A percentile compares a stretch with the other conserved stretches of the same genome.
phyloP scores from a whole-genome alignment of 2,888 invertebrate genomes.

The Polyommatus iphigenia region DNA sequence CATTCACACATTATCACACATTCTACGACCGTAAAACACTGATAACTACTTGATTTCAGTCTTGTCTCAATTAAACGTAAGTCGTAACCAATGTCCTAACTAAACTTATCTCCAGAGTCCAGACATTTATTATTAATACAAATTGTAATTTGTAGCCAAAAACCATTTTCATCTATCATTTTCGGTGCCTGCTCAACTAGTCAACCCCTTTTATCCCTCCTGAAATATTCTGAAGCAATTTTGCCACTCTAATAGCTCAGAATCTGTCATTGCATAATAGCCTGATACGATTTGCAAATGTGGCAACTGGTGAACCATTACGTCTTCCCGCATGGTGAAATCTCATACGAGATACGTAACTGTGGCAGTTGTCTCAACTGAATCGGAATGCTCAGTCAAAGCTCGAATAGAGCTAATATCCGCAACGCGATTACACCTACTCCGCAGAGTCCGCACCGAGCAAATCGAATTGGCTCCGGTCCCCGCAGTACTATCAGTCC shows the following conservation, averaged over 20 bases:
- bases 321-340: background rate
- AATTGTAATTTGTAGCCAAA: background rate
- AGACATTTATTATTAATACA: too few species aligned
- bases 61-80: background rate
- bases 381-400: slow-evolving; percentile 11
- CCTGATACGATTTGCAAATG: background rate
- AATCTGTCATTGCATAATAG: background rate
- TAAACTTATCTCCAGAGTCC: background rate
- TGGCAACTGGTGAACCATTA: background rate
- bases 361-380: slow-evolving; percentile 9
- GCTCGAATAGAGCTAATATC: slow-evolving; percentile 10
- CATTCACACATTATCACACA: slow-evolving; percentile 10
- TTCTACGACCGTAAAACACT: slow-evolving; percentile 1
- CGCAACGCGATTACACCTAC: background rate
- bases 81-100: background rate
- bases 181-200: background rate
- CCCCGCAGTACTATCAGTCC: background rate
- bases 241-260: background rate
- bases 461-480: background rate
- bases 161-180: background rate
- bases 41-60: background rate
- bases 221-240: background rate
- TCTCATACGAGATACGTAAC: slow-evolving; percentile 13
- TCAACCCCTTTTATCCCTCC: background rate
- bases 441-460: background rate